Evolutionary conservation across 2,888 invertebrate species (phyloP).

Genomic region (Octonoba sinensis): DNA sequence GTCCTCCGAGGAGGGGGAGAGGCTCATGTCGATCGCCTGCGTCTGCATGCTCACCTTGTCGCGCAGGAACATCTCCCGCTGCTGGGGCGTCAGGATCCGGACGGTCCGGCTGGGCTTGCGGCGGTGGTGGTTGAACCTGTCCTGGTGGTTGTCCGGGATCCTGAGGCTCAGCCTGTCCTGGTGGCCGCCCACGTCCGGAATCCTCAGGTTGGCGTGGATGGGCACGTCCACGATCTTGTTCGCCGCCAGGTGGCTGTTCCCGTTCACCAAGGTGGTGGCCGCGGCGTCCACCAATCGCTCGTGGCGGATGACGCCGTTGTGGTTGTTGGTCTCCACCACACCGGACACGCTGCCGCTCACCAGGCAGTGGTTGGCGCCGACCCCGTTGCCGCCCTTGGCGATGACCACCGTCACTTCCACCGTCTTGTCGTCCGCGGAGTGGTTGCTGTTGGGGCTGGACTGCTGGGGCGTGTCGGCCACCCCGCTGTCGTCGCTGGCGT

Average conservation of each 20-base stretch:
- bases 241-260: too few species aligned
- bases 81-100: constrained; percentile 66
- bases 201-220: too few species aligned
- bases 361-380: too few species aligned
- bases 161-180: background rate
- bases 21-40: constrained; percentile 67
- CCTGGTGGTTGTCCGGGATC: background rate
- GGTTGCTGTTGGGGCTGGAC: constrained; percentile 40
- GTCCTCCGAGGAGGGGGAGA: constrained; percentile 63
- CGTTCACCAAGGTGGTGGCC: too few species aligned
- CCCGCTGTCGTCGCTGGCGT: constrained; percentile 48
- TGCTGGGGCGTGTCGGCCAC: constrained; percentile 35
- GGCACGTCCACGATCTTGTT: too few species aligned
- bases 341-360: too few species aligned
- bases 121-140: constrained; percentile 55
- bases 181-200: constrained; percentile 3
- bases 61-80: constrained; percentile 65
- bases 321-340: too few species aligned
- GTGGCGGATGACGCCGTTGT: too few species aligned
- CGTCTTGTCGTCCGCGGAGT: constrained; percentile 46
- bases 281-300: too few species aligned
- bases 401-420: constrained; percentile 57
- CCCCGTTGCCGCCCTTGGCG: constrained; percentile 42
- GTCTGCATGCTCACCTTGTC: constrained; percentile 66
- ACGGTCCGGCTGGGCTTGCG: constrained; percentile 66